phyloP scores from a whole-genome alignment of 1,140 invertebrate genomes.

The Bemisia tabaci region DNA sequence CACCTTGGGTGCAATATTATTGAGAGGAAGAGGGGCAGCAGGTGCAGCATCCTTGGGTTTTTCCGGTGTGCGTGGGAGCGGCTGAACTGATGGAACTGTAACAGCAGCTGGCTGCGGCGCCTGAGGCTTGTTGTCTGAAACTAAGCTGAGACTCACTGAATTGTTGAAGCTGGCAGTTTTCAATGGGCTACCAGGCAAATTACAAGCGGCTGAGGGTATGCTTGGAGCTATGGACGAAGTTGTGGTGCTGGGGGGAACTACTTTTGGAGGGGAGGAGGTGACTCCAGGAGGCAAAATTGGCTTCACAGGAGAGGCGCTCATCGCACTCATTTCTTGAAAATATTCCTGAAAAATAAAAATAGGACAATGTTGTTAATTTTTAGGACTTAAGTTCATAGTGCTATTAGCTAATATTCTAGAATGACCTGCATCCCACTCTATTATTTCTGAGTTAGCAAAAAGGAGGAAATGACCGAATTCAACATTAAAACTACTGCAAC shows the following conservation, averaged over 20 bases:
- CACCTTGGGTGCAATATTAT: slow-evolving; percentile 2
- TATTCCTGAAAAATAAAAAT: not conserved
- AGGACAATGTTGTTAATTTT: too few relatives aligned
- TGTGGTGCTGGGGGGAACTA: not conserved
- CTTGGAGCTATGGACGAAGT: not conserved
- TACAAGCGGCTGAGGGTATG: not conserved
- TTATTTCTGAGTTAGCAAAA: too few relatives aligned
- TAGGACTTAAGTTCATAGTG: too few relatives aligned
- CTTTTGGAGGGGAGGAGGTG: slow-evolving; percentile 7
- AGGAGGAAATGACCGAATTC: too few relatives aligned
- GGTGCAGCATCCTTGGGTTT: slow-evolving; percentile 11
- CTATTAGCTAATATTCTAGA: too few relatives aligned
- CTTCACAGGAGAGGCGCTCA: slow-evolving; percentile 21
- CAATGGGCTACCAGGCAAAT: not conserved
- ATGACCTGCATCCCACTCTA: too few relatives aligned
- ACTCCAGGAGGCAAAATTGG: slow-evolving; percentile 13
- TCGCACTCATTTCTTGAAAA: slow-evolving; percentile 20
- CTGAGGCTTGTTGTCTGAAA: slow-evolving; percentile 17
- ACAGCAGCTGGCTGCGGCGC: not conserved
- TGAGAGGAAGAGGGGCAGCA: not conserved
- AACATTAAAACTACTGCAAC: too few relatives aligned
- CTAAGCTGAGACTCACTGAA: slow-evolving; percentile 18
- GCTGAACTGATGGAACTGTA: slow-evolving; percentile 11
- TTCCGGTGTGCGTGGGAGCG: slow-evolving; percentile 14
- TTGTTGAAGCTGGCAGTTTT: slow-evolving; percentile 10